Conservation (phyloP, 2,888 invertebrate species). For the Acleris emargana region DNA sequence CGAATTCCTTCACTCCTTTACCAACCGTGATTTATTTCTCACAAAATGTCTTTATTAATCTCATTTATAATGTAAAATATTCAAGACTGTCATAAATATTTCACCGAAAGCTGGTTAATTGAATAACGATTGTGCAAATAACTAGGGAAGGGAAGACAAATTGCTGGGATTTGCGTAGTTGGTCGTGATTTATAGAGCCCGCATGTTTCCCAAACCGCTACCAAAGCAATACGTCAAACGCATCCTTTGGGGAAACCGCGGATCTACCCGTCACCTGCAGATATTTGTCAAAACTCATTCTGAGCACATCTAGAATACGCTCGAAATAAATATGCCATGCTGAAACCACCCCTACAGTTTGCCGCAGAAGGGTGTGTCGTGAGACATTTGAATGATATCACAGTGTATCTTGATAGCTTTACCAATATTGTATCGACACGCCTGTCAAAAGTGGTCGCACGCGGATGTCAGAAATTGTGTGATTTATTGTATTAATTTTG, state of each 20-base stretch:
- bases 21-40: too few species aligned
- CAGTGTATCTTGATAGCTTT: constrained; percentile 46
- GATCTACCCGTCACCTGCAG: constrained; percentile 74
- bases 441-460: constrained; percentile 67
- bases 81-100: constrained; percentile 10
- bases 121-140: constrained; percentile 24
- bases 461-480: constrained; percentile 57
- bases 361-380: constrained; percentile 4
- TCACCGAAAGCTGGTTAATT: constrained; percentile 25
- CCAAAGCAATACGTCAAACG: constrained; percentile 78
- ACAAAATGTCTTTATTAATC: neutral
- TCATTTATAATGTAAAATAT: neutral
- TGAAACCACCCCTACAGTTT: constrained; percentile 48
- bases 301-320: constrained; percentile 51
- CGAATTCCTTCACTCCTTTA: too few species aligned
- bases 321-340: constrained; percentile 35
- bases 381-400: constrained; percentile 15
- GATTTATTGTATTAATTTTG: constrained; percentile 74
- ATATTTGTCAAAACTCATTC: constrained; percentile 79
- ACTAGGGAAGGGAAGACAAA: constrained; percentile 22
- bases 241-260: constrained; percentile 74
- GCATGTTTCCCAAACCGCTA: constrained; percentile 66
- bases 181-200: constrained; percentile 67
- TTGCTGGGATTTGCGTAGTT: constrained; percentile 42
- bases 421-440: constrained; percentile 71